Base-by-base conservation (phyloP, 1,140 invertebrate genomes). In the Calliopsis andreniformis region DNA sequence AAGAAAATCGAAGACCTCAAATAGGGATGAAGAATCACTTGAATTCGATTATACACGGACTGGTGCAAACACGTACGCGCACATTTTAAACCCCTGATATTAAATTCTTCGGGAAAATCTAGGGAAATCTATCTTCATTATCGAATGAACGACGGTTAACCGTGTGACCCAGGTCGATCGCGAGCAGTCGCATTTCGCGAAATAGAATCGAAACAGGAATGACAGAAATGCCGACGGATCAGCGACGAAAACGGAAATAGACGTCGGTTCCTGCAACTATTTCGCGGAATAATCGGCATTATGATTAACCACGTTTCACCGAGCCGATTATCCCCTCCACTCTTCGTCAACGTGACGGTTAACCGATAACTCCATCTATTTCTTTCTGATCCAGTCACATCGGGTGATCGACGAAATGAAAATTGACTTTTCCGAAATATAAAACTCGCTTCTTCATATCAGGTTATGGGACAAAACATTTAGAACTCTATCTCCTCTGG, bases 51-150 rank as follows among this genome's bases (percentile, higher is more conserved):
- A n/a, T n/a, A n/a, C n/a, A n/a, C n/a, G n/a, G n/a, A n/a, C n/a
- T n/a, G n/a, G n/a, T n/a, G n/a, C n/a, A n/a, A n/a, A n/a, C n/a
- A n/a, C n/a, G n/a, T n/a, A n/a, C n/a, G n/a, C n/a, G n/a, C n/a
- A n/a, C n/a, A n/a, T n/a, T n/a, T n/a, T n/a, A n/a, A 45, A 18
- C 43, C 43, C 4, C 28, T 63, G 69, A 83, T 79, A 79, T 80
- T 84, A 83, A 84, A 84, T 84, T 78, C 69, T 84, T 70, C 64
- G 73, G 69, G 82, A 84, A 80, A 84, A 83, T 83, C 78, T 76
- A 45, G 82, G 51, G 56, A 84, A 83, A 78, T 84, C 83, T 55
- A 84, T 84, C 83, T 84, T 84, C 83, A 80, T 84, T 84, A 84
- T 73, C 73, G 78, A 55, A 71, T 80, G 82, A 84, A 75, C 72